Percentiles rank a stretch among this genome's conserved stretches.
phyloP scores from a whole-genome alignment of 1,140 invertebrate species.

The Drosophila pseudoobscura region DNA sequence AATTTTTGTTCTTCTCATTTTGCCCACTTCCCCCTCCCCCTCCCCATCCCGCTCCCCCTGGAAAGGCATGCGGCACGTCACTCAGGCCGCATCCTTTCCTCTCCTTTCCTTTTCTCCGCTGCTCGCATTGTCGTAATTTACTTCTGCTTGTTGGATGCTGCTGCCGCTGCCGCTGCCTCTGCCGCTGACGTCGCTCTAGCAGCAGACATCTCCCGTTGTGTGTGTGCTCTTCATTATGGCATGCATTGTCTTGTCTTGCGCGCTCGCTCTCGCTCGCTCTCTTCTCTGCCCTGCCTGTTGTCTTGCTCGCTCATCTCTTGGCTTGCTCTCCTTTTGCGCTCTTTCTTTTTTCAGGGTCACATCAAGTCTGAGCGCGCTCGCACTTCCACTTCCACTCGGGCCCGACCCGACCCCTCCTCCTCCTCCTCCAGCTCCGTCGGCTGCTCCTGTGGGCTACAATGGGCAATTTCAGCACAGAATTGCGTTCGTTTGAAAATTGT shows the following conservation, averaged over 20 bases:
- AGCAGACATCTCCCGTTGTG: slow-evolving; percentile 26
- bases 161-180: slow-evolving; percentile 38
- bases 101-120: slow-evolving; percentile 50
- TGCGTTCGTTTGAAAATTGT: slow-evolving; percentile 56
- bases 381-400: not conserved
- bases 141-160: slow-evolving; percentile 64
- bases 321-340: slow-evolving; percentile 50
- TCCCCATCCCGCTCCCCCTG: too few species aligned
- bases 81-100: slow-evolving; percentile 37
- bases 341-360: slow-evolving; percentile 68
- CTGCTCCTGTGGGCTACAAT: too few species aligned
- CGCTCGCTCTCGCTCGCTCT: slow-evolving; percentile 29
- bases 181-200: slow-evolving; percentile 17
- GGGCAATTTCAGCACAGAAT: slow-evolving; percentile 14
- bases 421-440: slow-evolving; percentile 3
- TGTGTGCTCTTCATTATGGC: slow-evolving; percentile 70
- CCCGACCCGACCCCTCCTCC: not conserved
- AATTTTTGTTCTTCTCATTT: slow-evolving; percentile 9
- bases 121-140: slow-evolving; percentile 68
- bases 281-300: not conserved
- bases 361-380: slow-evolving; percentile 18
- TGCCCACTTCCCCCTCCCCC: slow-evolving; percentile 9
- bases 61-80: slow-evolving; percentile 11
- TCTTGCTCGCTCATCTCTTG: slow-evolving; percentile 24
- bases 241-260: slow-evolving; percentile 58